Evolutionary conservation across 2,888 invertebrate genomes (phyloP).

Genomic region (Quadriops clusia): DNA sequence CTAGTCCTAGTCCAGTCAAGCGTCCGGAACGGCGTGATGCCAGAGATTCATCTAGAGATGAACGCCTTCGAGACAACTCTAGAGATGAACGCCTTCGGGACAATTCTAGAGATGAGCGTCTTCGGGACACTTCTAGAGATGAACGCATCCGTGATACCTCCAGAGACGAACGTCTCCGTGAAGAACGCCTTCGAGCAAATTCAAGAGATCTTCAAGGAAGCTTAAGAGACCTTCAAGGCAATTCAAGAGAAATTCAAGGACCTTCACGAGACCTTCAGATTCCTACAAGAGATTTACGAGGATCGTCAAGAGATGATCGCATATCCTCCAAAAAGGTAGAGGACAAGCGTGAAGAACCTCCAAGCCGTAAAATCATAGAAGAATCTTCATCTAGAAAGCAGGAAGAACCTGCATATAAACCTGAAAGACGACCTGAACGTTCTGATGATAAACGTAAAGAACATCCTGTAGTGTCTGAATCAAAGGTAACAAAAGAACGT

Average conservation of each 20-base stretch:
- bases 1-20: constrained; percentile 32
- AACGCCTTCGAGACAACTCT: constrained; percentile 24
- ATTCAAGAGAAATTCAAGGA: too few species aligned
- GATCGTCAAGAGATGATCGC: too few species aligned
- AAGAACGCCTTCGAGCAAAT: too few species aligned
- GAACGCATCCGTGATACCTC: too few species aligned
- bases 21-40: constrained; percentile 23
- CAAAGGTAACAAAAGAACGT: constrained; percentile 20
- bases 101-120: constrained; percentile 20
- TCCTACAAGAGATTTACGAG: too few species aligned
- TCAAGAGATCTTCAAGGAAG: too few species aligned
- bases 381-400: too few species aligned
- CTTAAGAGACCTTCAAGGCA: too few species aligned
- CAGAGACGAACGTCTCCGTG: constrained; percentile 20
- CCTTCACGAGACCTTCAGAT: too few species aligned
- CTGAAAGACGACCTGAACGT: constrained; percentile 21
- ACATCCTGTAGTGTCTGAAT: constrained; percentile 23
- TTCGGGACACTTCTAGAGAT: constrained; percentile 24
- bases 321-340: too few species aligned
- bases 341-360: too few species aligned
- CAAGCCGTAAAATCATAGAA: too few species aligned
- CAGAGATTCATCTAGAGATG: constrained; percentile 23
- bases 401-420: constrained; percentile 29
- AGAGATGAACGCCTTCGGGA: constrained; percentile 22
- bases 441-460: constrained; percentile 19